Percentiles rank a stretch among this genome's conserved stretches.
phyloP scores from a whole-genome alignment of 1,140 invertebrate species.

The Popillia japonica region DNA sequence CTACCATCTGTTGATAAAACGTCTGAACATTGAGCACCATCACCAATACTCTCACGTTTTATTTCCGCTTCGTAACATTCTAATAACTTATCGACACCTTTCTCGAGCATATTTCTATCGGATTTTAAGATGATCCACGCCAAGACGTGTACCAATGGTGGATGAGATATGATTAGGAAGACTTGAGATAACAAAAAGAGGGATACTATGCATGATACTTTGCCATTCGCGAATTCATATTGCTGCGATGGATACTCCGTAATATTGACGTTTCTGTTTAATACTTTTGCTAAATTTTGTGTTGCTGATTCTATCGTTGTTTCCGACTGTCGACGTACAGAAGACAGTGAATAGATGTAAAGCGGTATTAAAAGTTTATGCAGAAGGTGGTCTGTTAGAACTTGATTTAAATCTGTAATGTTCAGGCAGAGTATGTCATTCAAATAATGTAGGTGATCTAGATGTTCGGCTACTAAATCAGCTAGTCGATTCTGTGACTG shows the following conservation, averaged over 20 bases:
- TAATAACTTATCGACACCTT: slow-evolving; percentile 65
- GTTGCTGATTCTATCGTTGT: slow-evolving; percentile 66
- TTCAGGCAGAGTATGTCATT: slow-evolving; percentile 96
- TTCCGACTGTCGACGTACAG: slow-evolving; percentile 47
- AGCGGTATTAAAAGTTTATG: slow-evolving; percentile 93
- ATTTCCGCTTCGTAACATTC: slow-evolving; percentile 59
- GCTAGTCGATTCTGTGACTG: slow-evolving; percentile 90
- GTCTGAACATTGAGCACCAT: slow-evolving; percentile 1
- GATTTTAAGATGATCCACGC: slow-evolving; percentile 89
- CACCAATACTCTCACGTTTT: neutral
- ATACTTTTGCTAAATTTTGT: slow-evolving; percentile 68
- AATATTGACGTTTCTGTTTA: slow-evolving; percentile 66
- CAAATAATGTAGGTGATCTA: slow-evolving; percentile 97
- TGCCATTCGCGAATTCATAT: slow-evolving; percentile 50
- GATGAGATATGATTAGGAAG: slow-evolving; percentile 92
- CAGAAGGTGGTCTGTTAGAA: slow-evolving; percentile 94
- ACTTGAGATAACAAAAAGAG: slow-evolving; percentile 94
- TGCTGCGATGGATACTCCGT: slow-evolving; percentile 50
- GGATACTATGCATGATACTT: slow-evolving; percentile 85
- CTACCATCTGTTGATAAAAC: slow-evolving; percentile 46
- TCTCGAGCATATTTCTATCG: slow-evolving; percentile 74
- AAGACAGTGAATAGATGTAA: slow-evolving; percentile 89
- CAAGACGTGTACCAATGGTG: slow-evolving; percentile 85
- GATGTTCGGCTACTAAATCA: slow-evolving; percentile 95
- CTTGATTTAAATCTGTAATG: slow-evolving; percentile 92